Conservation (phyloP, 2,888 invertebrate genomes). For the Osmoderma eremita region DNA sequence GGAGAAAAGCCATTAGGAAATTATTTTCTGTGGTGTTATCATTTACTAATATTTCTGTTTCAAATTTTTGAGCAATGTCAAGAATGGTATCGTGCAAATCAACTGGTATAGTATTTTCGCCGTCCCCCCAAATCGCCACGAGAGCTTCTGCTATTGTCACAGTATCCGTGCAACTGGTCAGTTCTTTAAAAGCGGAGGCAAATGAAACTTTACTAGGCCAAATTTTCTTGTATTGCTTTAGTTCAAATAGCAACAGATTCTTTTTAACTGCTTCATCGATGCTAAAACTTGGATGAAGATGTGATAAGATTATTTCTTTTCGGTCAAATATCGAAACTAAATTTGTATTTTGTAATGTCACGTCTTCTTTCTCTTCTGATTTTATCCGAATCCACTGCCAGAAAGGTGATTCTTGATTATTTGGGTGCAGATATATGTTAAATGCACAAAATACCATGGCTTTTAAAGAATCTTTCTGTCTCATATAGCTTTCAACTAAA, state of each 20-base stretch:
- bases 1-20: slow-evolving; percentile 50
- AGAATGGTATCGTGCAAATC: slow-evolving; percentile 45
- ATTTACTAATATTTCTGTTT: slow-evolving; percentile 32
- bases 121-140: slow-evolving; percentile 49
- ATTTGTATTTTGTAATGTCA: slow-evolving; percentile 49
- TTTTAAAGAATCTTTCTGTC: slow-evolving; percentile 42
- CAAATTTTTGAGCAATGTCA: slow-evolving; percentile 46
- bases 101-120: slow-evolving; percentile 44
- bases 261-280: slow-evolving; percentile 45
- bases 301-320: slow-evolving; percentile 42
- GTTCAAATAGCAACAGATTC: slow-evolving; percentile 51
- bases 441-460: slow-evolving; percentile 50
- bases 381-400: slow-evolving; percentile 53
- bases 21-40: slow-evolving; percentile 36
- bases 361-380: slow-evolving; percentile 45
- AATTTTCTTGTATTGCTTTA: slow-evolving; percentile 51
- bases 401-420: slow-evolving; percentile 45
- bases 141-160: slow-evolving; percentile 47
- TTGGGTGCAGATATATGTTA: slow-evolving; percentile 46
- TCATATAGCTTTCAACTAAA: slow-evolving; percentile 44
- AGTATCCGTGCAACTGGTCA: slow-evolving; percentile 49
- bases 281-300: slow-evolving; percentile 42
- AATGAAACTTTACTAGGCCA: slow-evolving; percentile 56
- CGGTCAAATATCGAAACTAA: slow-evolving; percentile 48
- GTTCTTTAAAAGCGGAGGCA: slow-evolving; percentile 49